These are phyloP conservation scores for Hydrochoerus hydrochaeris DNA, from an alignment of 2,113 vertebrate species.

Conservation along the genomic window DNA sequence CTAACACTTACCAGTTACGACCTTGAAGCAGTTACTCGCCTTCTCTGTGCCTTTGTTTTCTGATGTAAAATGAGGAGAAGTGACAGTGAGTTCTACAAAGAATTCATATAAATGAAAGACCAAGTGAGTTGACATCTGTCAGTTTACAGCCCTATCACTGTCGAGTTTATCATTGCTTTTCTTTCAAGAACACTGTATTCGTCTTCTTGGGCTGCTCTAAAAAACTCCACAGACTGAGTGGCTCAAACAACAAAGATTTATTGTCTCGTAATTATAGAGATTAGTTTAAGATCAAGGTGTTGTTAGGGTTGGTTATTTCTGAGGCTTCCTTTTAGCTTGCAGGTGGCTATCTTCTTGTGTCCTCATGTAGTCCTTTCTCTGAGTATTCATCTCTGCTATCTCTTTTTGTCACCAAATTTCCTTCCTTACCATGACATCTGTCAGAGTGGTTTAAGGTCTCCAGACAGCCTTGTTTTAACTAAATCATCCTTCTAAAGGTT, in stretches of 20 bases:
- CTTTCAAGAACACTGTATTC: background rate
- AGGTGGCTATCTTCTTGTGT: background rate
- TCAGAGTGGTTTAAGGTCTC: background rate
- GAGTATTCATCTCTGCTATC: background rate
- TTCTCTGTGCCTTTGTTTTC: background rate
- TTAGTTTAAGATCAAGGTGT: background rate
- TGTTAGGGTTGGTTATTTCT: background rate
- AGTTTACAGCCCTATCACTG: background rate
- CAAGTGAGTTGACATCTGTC: background rate
- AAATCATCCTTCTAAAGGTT: background rate
- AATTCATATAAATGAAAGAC: background rate
- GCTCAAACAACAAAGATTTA: background rate
- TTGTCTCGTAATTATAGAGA: background rate
- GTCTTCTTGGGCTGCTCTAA: background rate
- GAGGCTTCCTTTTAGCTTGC: background rate
- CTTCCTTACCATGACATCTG: background rate
- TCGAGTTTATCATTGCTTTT: conserved; percentile 28
- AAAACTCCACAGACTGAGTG: background rate
- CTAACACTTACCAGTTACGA: background rate
- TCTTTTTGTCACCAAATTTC: background rate
- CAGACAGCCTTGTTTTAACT: background rate
- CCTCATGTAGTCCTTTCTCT: background rate
- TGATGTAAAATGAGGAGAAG: background rate
- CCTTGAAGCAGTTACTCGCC: background rate
- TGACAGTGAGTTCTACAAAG: background rate